Conservation (phyloP, 2,797 vertebrate species). For the Lutjanus campechanus region DNA sequence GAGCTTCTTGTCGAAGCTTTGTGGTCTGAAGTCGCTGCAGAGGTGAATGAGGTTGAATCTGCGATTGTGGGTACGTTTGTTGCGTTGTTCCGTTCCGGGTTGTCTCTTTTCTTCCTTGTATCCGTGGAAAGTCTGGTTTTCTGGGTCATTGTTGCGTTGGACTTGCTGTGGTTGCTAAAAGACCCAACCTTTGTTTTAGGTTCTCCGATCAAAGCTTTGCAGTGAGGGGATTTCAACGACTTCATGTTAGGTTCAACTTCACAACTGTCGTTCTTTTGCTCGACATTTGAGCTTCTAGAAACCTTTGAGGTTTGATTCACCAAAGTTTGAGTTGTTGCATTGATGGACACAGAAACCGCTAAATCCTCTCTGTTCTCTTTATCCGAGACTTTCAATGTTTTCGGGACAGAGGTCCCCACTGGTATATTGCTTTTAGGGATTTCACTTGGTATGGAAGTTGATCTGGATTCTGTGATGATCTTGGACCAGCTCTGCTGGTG, state of each 20-base stretch:
- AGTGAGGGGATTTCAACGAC: not conserved
- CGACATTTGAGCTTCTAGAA: not conserved
- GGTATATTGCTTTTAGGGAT: not conserved
- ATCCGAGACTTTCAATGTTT: constrained; percentile 17
- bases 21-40: constrained; percentile 7
- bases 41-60: not conserved
- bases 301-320: constrained; percentile 12
- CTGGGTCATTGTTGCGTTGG: not conserved
- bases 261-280: constrained; percentile 17
- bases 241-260: constrained; percentile 4
- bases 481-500: constrained; percentile 1
- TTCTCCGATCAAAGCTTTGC: constrained; percentile 11
- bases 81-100: not conserved
- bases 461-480: constrained; percentile 29
- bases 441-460: not conserved
- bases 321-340: not conserved
- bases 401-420: not conserved
- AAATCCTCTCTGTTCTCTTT: constrained; percentile 51
- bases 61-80: not conserved
- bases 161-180: constrained; percentile 7
- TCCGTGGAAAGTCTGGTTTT: constrained; percentile 19
- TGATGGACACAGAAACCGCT: not conserved
- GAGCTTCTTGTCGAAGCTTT: constrained; percentile 22
- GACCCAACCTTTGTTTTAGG: constrained; percentile 15
- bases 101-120: constrained; percentile 10